Conservation (phyloP, 1,140 invertebrate genomes). For the Nasonia giraulti region DNA sequence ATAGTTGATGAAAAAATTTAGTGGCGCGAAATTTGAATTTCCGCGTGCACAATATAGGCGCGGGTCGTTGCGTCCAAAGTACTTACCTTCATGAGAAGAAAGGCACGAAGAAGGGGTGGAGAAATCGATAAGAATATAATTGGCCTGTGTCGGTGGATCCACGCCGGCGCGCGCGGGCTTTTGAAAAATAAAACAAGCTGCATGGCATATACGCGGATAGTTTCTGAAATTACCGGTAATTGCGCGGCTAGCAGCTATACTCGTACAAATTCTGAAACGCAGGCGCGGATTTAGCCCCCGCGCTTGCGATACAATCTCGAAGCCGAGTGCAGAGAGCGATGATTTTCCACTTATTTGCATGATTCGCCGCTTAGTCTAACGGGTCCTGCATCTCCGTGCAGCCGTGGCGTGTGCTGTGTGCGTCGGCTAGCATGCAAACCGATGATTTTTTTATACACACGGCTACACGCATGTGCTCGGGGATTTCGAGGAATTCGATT, state of each 20-base stretch:
- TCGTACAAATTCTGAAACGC: not conserved
- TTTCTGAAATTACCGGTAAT: conserved; percentile 10
- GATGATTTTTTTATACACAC: not conserved
- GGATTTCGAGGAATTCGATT: not conserved
- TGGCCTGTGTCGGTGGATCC: too few species aligned
- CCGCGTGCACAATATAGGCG: too few species aligned
- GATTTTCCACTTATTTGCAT: conserved; percentile 29
- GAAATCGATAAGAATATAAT: too few species aligned
- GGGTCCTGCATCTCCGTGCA: not conserved
- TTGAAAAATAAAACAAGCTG: not conserved
- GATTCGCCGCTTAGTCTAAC: conserved; percentile 14
- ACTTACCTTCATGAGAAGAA: too few species aligned
- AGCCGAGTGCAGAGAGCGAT: not conserved
- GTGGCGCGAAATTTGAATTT: too few species aligned
- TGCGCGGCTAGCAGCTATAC: not conserved
- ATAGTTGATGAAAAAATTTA: too few species aligned
- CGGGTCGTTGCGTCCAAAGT: too few species aligned
- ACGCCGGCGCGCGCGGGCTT: not conserved
- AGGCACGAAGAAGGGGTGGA: too few species aligned
- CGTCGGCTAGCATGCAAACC: not conserved
- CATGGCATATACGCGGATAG: not conserved
- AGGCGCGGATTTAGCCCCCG: not conserved
- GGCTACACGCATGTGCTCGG: not conserved
- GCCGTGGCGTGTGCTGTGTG: not conserved
- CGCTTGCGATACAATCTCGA: not conserved